Evolutionary conservation across 2,113 vertebrate genomes (phyloP).

Genomic region (Corythoichthys intestinalis): DNA sequence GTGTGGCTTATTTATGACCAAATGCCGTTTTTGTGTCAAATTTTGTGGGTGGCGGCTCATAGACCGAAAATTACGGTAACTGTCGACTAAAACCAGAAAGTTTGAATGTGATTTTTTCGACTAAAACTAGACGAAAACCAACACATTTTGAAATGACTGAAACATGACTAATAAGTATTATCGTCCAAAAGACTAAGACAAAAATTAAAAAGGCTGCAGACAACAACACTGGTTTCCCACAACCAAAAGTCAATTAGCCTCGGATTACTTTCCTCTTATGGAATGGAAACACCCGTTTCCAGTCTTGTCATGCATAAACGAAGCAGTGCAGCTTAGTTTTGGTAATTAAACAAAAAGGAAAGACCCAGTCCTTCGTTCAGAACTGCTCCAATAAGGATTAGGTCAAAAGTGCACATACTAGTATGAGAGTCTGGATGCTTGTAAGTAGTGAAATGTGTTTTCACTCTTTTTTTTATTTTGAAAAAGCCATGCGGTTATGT

Average conservation of each 20-base stretch:
- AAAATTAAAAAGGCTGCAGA: neutral
- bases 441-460: constrained; percentile 37
- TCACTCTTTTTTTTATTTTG: neutral
- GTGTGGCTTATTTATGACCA: too few species aligned
- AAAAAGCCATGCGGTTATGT: constrained; percentile 55
- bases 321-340: constrained; percentile 58
- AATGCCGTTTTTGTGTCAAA: too few species aligned
- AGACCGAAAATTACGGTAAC: too few species aligned
- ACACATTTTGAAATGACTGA: too few species aligned
- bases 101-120: too few species aligned
- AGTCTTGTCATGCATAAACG: constrained; percentile 57
- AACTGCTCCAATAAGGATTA: constrained; percentile 31
- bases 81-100: too few species aligned
- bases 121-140: too few species aligned
- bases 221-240: constrained; percentile 17
- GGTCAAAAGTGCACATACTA: constrained; percentile 49
- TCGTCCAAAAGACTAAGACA: too few species aligned
- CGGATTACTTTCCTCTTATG: constrained; percentile 59
- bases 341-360: constrained; percentile 49
- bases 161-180: too few species aligned
- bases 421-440: constrained; percentile 19
- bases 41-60: too few species aligned
- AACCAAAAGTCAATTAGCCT: constrained; percentile 41
- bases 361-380: constrained; percentile 41
- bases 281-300: constrained; percentile 60